phyloP scores from a whole-genome alignment of 2,888 invertebrate species.

The Drosophila helvetica region DNA sequence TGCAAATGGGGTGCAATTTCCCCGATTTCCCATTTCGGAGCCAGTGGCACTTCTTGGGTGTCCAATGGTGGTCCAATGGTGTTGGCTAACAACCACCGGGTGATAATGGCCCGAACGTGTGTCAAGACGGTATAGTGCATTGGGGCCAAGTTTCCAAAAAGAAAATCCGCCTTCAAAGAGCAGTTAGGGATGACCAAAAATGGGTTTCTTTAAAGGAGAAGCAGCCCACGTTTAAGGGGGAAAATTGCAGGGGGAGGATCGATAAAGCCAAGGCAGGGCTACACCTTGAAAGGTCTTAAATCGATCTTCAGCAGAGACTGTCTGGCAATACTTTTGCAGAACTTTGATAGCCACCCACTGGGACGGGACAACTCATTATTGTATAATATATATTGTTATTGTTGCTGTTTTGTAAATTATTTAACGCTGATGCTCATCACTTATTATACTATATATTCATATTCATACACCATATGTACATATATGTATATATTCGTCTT shows the following conservation, averaged over 20 bases:
- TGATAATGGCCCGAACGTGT: conserved; percentile 10
- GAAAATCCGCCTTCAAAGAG: not conserved
- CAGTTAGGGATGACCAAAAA: not conserved
- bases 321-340: not conserved
- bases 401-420: conserved; percentile 53
- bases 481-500: conserved; percentile 5
- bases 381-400: conserved; percentile 36
- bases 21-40: not conserved
- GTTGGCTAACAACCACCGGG: not conserved
- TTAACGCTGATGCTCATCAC: conserved; percentile 50
- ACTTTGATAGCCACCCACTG: conserved; percentile 7
- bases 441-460: conserved; percentile 30
- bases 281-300: too few species aligned
- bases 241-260: too few species aligned
- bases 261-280: not conserved
- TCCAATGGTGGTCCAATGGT: not conserved
- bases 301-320: not conserved
- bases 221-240: too few species aligned
- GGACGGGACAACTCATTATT: conserved; percentile 15
- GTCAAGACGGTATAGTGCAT: not conserved
- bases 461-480: conserved; percentile 5
- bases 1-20: too few species aligned
- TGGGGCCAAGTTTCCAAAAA: too few species aligned
- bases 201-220: too few species aligned
- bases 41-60: not conserved